phyloP scores from a whole-genome alignment of 1,140 invertebrate genomes.

The Zaprionus kolodkinae region DNA sequence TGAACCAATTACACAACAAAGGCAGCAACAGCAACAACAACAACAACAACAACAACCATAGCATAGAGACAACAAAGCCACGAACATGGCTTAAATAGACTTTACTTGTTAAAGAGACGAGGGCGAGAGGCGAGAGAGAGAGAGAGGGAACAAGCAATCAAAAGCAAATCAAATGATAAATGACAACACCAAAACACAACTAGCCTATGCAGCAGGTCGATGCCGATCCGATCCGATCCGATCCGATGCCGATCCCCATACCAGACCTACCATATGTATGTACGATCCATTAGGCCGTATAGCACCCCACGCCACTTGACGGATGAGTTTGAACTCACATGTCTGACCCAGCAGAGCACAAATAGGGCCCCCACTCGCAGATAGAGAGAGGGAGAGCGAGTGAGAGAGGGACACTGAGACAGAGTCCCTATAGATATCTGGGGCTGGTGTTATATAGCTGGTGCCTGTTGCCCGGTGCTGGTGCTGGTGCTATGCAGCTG shows the following conservation, averaged over 20 bases:
- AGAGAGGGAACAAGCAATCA: conserved; percentile 52
- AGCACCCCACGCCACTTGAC: conserved; percentile 75
- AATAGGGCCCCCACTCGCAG: conserved; percentile 35
- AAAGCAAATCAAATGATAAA: conserved; percentile 83
- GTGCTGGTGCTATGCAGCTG: conserved; percentile 51
- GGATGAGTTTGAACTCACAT: conserved; percentile 83
- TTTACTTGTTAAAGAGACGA: conserved; percentile 72
- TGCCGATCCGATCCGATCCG: conserved; percentile 3
- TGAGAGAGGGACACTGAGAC: too few species aligned
- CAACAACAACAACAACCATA: conserved; percentile 35
- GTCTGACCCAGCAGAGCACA: conserved; percentile 71
- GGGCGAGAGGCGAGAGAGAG: background rate
- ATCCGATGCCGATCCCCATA: conserved; percentile 1
- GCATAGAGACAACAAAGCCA: conserved; percentile 47
- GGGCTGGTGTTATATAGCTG: conserved; percentile 22
- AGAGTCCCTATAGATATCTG: conserved; percentile 46
- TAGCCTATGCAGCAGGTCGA: conserved; percentile 63
- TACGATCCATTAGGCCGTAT: conserved; percentile 78
- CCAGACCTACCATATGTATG: conserved; percentile 24
- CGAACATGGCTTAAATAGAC: conserved; percentile 80
- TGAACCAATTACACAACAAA: conserved; percentile 78
- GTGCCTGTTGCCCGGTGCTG: conserved; percentile 46
- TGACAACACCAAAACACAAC: conserved; percentile 81
- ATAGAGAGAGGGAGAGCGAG: conserved; percentile 8
- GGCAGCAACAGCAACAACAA: conserved; percentile 50